Conservation (phyloP, 2,888 invertebrate genomes). For the Tetragnatha montana region DNA sequence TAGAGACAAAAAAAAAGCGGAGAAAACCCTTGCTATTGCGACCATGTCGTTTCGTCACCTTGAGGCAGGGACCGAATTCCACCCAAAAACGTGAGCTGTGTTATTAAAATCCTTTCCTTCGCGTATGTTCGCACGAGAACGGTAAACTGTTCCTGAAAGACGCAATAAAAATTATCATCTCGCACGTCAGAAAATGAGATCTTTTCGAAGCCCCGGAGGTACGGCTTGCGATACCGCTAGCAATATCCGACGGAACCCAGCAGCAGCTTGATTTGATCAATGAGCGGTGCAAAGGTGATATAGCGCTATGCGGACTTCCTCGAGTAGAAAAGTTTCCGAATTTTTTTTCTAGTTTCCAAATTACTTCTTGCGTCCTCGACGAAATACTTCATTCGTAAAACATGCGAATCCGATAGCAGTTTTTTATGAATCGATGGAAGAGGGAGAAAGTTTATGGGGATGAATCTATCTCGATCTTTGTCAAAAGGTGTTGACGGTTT, state of each 20-base stretch:
- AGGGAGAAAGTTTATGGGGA: no score
- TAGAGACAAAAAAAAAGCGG: neutral
- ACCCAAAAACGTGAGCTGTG: conserved; percentile 40
- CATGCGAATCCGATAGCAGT: no score
- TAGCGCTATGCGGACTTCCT: neutral
- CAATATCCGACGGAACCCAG: neutral
- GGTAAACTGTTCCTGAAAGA: conserved; percentile 6
- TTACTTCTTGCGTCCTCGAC: neutral
- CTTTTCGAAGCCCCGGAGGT: conserved; percentile 22
- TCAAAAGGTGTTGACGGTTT: no score
- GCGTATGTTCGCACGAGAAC: conserved; percentile 27
- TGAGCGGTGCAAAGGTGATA: neutral
- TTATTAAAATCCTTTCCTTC: conserved; percentile 22
- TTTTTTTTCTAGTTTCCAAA: neutral
- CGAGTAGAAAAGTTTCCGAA: neutral
- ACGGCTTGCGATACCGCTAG: neutral
- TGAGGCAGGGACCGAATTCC: conserved; percentile 49
- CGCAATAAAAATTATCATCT: conserved; percentile 39
- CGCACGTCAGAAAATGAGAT: conserved; percentile 28
- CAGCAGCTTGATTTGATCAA: neutral
- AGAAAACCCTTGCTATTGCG: conserved; percentile 5
- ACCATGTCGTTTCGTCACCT: conserved; percentile 17
- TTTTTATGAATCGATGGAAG: no score
- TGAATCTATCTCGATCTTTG: no score
- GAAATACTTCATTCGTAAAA: no score